phyloP scores from a whole-genome alignment of 2,888 invertebrate species.

The Andrena flavipes region DNA sequence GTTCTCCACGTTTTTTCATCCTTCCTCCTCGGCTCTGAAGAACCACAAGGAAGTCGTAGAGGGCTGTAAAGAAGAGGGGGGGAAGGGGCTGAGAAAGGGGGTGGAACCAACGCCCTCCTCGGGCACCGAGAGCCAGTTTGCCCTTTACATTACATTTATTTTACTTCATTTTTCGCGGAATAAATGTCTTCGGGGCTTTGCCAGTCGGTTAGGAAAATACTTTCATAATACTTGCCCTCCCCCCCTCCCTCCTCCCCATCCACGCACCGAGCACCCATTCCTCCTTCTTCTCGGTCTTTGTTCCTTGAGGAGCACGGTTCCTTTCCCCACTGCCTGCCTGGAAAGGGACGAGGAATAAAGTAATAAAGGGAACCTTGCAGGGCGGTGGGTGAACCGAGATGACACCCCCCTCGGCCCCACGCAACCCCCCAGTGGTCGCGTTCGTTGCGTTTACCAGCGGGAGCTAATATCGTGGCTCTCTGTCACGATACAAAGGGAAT shows the following conservation, averaged over 20 bases:
- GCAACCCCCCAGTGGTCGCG: slow-evolving; percentile 14
- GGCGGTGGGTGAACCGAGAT: slow-evolving; percentile 22
- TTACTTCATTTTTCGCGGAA: slow-evolving; percentile 76
- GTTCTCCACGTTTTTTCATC: not conserved
- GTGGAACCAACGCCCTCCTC: slow-evolving; percentile 49
- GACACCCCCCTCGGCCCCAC: slow-evolving; percentile 19
- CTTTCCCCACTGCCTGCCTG: slow-evolving; percentile 25
- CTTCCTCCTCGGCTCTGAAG: slow-evolving; percentile 11
- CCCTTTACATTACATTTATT: slow-evolving; percentile 75
- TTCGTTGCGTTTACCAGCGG: slow-evolving; percentile 65
- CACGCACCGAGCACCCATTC: not conserved
- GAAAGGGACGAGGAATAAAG: slow-evolving; percentile 59
- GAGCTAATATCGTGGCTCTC: slow-evolving; percentile 65
- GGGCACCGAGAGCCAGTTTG: slow-evolving; percentile 64
- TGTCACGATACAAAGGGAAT: slow-evolving; percentile 45
- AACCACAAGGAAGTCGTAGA: slow-evolving; percentile 46
- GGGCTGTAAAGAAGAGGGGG: slow-evolving; percentile 11
- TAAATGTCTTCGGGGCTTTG: slow-evolving; percentile 75
- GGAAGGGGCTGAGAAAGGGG: not conserved
- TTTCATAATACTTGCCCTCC: slow-evolving; percentile 71
- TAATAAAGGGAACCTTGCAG: slow-evolving; percentile 58
- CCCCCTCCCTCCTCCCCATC: slow-evolving; percentile 22
- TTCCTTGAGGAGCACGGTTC: slow-evolving; percentile 37
- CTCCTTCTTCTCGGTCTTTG: slow-evolving; percentile 21
- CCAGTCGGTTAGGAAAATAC: slow-evolving; percentile 76